Percentiles rank a stretch among this genome's conserved stretches.
Evolutionary conservation across 2,113 vertebrate species (phyloP).

Genomic region (Shinisaurus crocodilurus): DNA sequence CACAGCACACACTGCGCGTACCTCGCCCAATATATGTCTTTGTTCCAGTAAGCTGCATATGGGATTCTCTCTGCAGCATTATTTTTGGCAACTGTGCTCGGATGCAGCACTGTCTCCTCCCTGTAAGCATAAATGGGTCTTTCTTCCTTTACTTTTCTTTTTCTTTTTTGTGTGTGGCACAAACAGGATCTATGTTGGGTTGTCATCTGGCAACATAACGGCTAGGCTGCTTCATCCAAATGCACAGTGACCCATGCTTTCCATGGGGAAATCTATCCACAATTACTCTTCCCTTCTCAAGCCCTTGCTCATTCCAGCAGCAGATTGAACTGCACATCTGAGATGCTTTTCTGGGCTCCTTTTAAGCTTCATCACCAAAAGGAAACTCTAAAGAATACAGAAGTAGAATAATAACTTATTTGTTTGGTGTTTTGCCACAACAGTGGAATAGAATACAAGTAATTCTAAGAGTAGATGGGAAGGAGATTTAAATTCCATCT

Average conservation of each 20-base stretch:
- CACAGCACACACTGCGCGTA: neutral
- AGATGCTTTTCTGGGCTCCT: neutral
- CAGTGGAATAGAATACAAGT: neutral
- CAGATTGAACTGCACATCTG: neutral
- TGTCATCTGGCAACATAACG: neutral
- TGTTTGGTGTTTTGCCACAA: neutral
- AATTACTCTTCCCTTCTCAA: neutral
- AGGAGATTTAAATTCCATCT: neutral
- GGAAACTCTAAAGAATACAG: fast-evolving
- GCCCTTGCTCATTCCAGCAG: neutral
- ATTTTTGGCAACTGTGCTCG: neutral
- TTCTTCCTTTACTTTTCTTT: no score
- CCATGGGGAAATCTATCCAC: neutral
- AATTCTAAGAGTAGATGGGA: neutral
- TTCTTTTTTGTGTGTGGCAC: neutral
- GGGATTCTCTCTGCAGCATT: constrained; percentile 4
- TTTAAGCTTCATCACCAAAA: neutral
- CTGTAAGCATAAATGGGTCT: neutral
- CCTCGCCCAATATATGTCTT: neutral
- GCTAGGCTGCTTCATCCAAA: neutral
- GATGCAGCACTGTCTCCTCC: neutral
- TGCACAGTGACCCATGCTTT: neutral
- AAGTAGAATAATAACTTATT: fast-evolving
- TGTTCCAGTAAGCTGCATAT: neutral
- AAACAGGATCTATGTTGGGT: neutral